Base-by-base conservation (phyloP, 64 coral and sea anemone species). In the Montipora cactus region DNA sequence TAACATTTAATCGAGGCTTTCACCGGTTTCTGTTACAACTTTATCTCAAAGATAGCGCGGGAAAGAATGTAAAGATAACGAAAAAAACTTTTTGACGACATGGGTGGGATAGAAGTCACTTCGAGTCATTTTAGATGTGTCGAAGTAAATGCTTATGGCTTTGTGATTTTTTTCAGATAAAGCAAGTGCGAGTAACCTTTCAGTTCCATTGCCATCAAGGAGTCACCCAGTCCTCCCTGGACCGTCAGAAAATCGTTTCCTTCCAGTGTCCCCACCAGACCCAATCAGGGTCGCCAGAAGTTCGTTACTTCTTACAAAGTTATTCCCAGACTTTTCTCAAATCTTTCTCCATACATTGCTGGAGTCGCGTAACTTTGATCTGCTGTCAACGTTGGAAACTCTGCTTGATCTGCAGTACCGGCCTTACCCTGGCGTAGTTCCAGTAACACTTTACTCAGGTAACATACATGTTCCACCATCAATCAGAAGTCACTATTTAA, bases 331-430 rank as follows among this genome's bases (percentile, higher is more conserved):
- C 9, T 67, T 86, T 8, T 49, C 82, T 72, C 46, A 86, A 23
- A 86, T 86, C 18, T 86, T 71, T 37, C 45, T 86, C 8, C 47
- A 69, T 21, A 71, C 82, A 21, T 64, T 86, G 45, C 47, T 86
- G 47, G 82, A 86, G 11, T 5, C 82, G n/a, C 82, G 82, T 86
- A 64, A 72, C 82, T 86, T 86, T 48, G 82, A 86, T 46, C 64
- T 86, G 37, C 14, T 86, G 82, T 67, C 82, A 49, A 86, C 82
- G 37, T 44, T 86, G 18, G 82, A 86, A 71, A 71, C 64, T 19
- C 10, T 86, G 44, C 18, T 86, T n/a, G 28, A 23, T 3, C 67
- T 86, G 44, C 13, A 13, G 18, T 37, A 68, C 67, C 25, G n/a
- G 48, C 58, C 78, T 53, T 45, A 66, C 20, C 7, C 25, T 16